Evolutionary conservation across 2,113 vertebrate genomes (phyloP).

Genomic region (Syrrhaptes paradoxus): DNA sequence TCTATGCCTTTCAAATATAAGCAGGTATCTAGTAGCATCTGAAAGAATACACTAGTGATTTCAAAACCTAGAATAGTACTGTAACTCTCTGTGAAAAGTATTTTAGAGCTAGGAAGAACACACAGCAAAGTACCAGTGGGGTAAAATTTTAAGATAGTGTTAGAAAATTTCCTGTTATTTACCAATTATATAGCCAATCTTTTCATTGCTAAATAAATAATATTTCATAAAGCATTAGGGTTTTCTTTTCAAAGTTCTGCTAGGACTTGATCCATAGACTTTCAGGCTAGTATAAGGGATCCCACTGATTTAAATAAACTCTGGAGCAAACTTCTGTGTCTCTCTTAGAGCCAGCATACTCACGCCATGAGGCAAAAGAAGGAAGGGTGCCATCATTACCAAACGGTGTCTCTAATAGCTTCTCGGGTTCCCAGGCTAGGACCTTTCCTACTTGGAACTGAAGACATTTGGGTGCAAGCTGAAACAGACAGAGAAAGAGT

Average conservation of each 20-base stretch:
- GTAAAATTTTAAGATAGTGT: not conserved
- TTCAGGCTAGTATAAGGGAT: not conserved
- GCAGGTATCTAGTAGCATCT: not conserved
- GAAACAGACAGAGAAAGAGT: not conserved
- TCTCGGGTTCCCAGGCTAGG: not conserved
- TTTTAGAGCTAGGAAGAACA: not conserved
- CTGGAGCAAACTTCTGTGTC: not conserved
- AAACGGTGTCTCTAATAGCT: not conserved
- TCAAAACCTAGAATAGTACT: not conserved
- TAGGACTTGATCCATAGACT: not conserved
- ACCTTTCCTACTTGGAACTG: not conserved
- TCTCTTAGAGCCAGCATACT: not conserved
- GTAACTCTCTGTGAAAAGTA: not conserved
- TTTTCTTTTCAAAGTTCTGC: not conserved
- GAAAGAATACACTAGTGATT: not conserved
- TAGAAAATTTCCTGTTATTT: not conserved
- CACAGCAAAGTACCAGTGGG: not conserved
- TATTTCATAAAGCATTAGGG: not conserved
- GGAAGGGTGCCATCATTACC: not conserved
- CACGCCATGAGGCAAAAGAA: not conserved
- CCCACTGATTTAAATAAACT: not conserved
- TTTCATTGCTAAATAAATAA: not conserved
- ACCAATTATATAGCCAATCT: not conserved
- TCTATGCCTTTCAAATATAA: constrained; percentile 11
- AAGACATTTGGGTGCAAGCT: not conserved